A percentile compares a stretch with the other conserved stretches of the same genome.
These are phyloP conservation scores for Caenorhabditis sp. DNA, from an alignment of 2,888 invertebrate genomes.

Conservation along the genomic window DNA sequence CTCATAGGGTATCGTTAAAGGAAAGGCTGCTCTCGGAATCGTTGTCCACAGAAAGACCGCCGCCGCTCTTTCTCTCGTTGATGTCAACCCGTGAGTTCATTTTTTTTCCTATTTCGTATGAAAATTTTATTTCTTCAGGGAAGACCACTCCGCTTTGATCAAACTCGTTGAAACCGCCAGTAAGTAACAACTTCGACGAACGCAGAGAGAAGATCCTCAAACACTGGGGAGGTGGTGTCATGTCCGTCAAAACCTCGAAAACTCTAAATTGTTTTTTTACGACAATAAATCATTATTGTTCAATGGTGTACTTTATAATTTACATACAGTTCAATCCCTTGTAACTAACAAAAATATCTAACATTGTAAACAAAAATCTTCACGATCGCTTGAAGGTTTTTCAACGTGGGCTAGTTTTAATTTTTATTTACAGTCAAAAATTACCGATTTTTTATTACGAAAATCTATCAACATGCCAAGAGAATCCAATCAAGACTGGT, in stretches of 20 bases:
- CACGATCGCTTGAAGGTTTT: too few relatives aligned
- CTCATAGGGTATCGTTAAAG: slow-evolving; percentile 99
- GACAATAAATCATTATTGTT: slow-evolving; percentile 31
- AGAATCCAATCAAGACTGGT: too few relatives aligned
- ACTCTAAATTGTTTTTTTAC: slow-evolving; percentile 43
- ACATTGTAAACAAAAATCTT: too few relatives aligned
- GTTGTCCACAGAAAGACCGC: slow-evolving; percentile 95
- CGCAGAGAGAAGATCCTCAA: slow-evolving; percentile 83
- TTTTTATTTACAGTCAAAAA: too few relatives aligned
- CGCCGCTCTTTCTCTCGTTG: slow-evolving; percentile 85
- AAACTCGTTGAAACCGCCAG: slow-evolving; percentile 92
- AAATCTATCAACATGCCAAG: too few relatives aligned
- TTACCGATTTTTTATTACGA: too few relatives aligned
- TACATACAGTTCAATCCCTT: background rate
- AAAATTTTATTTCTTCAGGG: slow-evolving; percentile 72
- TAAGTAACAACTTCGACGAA: slow-evolving; percentile 99
- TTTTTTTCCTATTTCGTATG: background rate
- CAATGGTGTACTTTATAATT: slow-evolving; percentile 7
- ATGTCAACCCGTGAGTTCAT: slow-evolving; percentile 77
- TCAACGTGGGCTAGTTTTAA: too few relatives aligned
- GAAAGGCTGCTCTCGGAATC: slow-evolving; percentile 92
- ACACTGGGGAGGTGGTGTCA: slow-evolving; percentile 97
- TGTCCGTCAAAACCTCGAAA: slow-evolving; percentile 89
- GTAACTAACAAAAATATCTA: too few relatives aligned
- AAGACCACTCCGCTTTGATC: slow-evolving; percentile 86